Percentiles rank a stretch among this genome's conserved stretches.
Conservation (phyloP, 1,140 invertebrate species). For the Euura lappo region DNA sequence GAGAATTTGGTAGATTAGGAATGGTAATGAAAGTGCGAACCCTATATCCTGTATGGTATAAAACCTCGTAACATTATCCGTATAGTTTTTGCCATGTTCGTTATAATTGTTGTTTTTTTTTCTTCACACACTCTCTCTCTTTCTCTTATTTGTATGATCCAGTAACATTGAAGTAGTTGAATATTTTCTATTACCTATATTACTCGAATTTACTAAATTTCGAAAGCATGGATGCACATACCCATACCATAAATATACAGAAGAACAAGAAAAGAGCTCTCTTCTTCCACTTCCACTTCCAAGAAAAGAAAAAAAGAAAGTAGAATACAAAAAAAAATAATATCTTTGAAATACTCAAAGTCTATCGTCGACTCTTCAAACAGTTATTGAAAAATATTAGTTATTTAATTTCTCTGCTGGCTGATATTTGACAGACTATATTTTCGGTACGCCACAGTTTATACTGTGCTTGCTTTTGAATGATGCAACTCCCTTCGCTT, state of each 20-base stretch:
- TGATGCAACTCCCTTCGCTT: slow-evolving; percentile 1
- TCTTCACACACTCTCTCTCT: too few species aligned
- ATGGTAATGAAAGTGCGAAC: neutral
- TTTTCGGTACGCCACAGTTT: slow-evolving; percentile 30
- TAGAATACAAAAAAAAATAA: slow-evolving; percentile 16
- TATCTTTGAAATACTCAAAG: slow-evolving; percentile 33
- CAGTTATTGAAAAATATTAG: slow-evolving; percentile 43
- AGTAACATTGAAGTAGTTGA: neutral
- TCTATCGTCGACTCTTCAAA: slow-evolving; percentile 61
- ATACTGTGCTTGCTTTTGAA: slow-evolving; percentile 1
- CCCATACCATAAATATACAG: slow-evolving; percentile 26
- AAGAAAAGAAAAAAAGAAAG: slow-evolving; percentile 13
- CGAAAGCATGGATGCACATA: slow-evolving; percentile 43
- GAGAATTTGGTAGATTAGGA: too few species aligned
- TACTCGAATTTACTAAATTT: slow-evolving; percentile 10
- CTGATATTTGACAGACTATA: slow-evolving; percentile 36
- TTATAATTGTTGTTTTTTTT: neutral
- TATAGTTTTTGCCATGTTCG: neutral
- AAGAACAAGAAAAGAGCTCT: slow-evolving; percentile 32
- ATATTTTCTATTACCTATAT: neutral
- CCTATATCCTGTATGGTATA: neutral
- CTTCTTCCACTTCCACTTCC: slow-evolving; percentile 36
- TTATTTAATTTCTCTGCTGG: slow-evolving; percentile 29
- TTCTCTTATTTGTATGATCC: neutral
- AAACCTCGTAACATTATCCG: neutral